These are phyloP conservation scores for Octomys mimax DNA, from an alignment of 2,797 vertebrate species.

Conservation along the genomic window DNA sequence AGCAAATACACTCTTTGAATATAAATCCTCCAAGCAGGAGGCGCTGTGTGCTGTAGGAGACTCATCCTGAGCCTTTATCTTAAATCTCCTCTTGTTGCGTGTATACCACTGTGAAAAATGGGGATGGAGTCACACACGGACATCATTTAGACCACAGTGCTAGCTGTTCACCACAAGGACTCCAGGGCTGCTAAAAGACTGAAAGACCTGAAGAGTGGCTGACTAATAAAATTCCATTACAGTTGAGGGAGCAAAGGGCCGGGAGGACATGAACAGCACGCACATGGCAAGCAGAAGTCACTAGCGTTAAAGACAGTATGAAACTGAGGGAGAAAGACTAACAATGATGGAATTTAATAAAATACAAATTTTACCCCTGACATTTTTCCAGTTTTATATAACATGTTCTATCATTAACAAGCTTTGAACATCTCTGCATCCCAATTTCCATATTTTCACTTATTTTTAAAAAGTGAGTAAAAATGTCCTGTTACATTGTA, in stretches of 20 bases:
- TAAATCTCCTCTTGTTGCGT: not conserved
- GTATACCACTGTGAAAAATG: not conserved
- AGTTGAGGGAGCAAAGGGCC: not conserved
- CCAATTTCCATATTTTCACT: conserved; percentile 19
- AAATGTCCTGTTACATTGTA: not conserved
- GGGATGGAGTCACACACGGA: not conserved
- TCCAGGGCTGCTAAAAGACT: not conserved
- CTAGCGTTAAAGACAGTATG: not conserved
- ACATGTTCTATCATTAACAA: not conserved
- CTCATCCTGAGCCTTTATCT: not conserved
- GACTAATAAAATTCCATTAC: not conserved
- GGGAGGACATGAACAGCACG: not conserved
- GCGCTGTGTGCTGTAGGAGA: not conserved
- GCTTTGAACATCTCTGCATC: not conserved
- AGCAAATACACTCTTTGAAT: not conserved
- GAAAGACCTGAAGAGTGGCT: not conserved
- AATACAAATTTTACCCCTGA: not conserved
- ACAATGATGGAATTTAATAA: not conserved
- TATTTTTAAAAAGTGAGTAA: conserved; percentile 45
- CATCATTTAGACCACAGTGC: not conserved
- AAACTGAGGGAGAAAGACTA: not conserved
- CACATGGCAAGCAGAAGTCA: not conserved
- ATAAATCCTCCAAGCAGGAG: not conserved
- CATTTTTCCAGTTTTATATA: not conserved
- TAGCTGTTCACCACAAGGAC: not conserved